Conservation (phyloP, 1,140 invertebrate species). For the Subanguina moxae region DNA sequence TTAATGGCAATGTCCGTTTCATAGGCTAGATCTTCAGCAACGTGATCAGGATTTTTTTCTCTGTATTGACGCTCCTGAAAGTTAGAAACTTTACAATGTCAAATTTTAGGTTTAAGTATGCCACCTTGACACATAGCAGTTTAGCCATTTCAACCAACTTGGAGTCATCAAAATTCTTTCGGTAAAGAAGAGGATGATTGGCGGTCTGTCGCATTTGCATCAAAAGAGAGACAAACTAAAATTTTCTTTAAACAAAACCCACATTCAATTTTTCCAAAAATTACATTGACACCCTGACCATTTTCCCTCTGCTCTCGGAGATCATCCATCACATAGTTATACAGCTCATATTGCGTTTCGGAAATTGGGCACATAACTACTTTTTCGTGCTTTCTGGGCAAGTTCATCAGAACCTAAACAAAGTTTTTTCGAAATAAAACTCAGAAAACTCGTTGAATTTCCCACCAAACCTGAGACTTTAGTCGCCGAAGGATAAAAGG, state of each 20-base stretch:
- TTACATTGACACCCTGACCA: not conserved
- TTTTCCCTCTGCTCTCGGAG: constrained; percentile 60
- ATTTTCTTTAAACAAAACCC: not conserved
- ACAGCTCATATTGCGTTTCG: constrained; percentile 70
- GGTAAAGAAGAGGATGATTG: constrained; percentile 79
- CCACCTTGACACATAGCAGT: constrained; percentile 66
- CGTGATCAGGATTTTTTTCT: constrained; percentile 75
- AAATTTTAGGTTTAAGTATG: not conserved
- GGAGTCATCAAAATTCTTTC: constrained; percentile 73
- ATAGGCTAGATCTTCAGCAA: constrained; percentile 78
- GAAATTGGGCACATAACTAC: constrained; percentile 69
- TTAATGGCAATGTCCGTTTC: constrained; percentile 88
- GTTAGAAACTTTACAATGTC: constrained; percentile 58
- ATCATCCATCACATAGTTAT: constrained; percentile 71
- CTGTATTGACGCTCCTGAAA: constrained; percentile 65
- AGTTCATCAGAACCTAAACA: constrained; percentile 69
- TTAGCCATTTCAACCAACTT: constrained; percentile 71
- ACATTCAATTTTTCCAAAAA: not conserved
- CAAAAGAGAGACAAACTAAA: constrained; percentile 61
- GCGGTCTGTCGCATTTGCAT: constrained; percentile 81
- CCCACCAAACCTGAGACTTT: constrained; percentile 68
- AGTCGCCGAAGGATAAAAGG: constrained; percentile 87
- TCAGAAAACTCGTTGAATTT: constrained; percentile 15
- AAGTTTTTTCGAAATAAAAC: not conserved
- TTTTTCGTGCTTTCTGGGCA: constrained; percentile 73